phyloP scores from a whole-genome alignment of 2,888 invertebrate species.

The Limenitis camilla region DNA sequence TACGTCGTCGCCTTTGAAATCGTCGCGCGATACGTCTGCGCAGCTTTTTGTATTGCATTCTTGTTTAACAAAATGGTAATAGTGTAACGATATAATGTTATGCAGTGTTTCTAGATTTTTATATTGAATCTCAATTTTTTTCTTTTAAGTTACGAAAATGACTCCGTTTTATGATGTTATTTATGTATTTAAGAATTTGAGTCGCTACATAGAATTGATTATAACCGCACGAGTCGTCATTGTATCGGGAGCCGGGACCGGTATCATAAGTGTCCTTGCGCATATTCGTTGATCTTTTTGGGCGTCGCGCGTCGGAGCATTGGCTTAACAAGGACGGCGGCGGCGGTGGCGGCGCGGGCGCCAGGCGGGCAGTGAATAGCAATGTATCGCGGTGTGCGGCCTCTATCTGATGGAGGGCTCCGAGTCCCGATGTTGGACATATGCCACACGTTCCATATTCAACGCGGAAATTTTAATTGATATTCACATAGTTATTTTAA shows the following conservation, averaged over 20 bases:
- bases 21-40: slow-evolving; percentile 27
- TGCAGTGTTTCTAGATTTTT: slow-evolving; percentile 1
- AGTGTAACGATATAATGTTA: slow-evolving; percentile 6
- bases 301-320: slow-evolving; percentile 38
- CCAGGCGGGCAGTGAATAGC: slow-evolving; percentile 55
- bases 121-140: not conserved
- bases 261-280: slow-evolving; percentile 41
- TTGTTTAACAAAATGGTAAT: slow-evolving; percentile 21
- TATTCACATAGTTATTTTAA: not conserved
- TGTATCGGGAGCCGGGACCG: slow-evolving; percentile 44
- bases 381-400: slow-evolving; percentile 51
- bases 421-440: slow-evolving; percentile 9
- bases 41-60: slow-evolving; percentile 35
- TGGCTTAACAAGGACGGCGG: slow-evolving; percentile 65
- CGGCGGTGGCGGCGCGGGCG: slow-evolving; percentile 58
- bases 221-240: slow-evolving; percentile 28
- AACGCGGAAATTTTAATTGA: slow-evolving; percentile 6
- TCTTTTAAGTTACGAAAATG: not conserved
- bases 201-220: slow-evolving; percentile 12
- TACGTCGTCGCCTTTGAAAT: slow-evolving; percentile 28
- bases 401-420: slow-evolving; percentile 41
- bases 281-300: slow-evolving; percentile 46
- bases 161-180: not conserved
- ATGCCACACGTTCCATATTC: slow-evolving; percentile 14
- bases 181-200: not conserved